Conservation (phyloP, 2,888 invertebrate genomes). For the Xestobium rufovillosum region DNA sequence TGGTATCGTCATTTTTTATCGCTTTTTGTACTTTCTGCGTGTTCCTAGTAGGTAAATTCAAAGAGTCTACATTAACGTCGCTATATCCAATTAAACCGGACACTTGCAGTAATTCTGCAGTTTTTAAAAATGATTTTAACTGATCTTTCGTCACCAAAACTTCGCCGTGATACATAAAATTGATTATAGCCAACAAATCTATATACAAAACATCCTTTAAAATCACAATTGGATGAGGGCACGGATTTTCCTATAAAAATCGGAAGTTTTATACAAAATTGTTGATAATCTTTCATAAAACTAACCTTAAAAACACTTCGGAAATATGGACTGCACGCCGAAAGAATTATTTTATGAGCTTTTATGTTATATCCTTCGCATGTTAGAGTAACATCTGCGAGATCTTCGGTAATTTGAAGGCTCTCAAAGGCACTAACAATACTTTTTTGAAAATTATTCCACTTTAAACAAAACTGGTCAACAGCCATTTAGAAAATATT, state of each 20-base stretch:
- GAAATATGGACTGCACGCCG: constrained; percentile 69
- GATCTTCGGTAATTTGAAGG: constrained; percentile 59
- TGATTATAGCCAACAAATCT: constrained; percentile 59
- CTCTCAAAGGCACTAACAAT: constrained; percentile 63
- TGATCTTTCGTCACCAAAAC: constrained; percentile 62
- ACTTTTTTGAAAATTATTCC: constrained; percentile 67
- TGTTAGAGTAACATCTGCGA: constrained; percentile 65
- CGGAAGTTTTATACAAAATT: neutral
- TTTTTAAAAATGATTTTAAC: constrained; percentile 57
- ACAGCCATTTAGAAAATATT: too few species aligned
- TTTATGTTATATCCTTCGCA: constrained; percentile 65
- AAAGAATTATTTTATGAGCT: constrained; percentile 68
- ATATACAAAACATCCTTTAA: constrained; percentile 60
- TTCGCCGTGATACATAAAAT: constrained; percentile 67
- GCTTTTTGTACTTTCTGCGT: neutral
- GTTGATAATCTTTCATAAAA: neutral
- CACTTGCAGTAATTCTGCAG: constrained; percentile 60
- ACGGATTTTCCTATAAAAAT: constrained; percentile 58
- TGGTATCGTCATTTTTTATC: too few species aligned
- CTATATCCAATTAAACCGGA: constrained; percentile 47
- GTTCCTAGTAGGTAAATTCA: neutral
- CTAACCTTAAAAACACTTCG: constrained; percentile 63
- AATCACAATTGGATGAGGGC: constrained; percentile 66
- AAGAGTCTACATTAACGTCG: neutral
- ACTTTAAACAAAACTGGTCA: constrained; percentile 67